Base-by-base conservation (phyloP, 2,888 invertebrate genomes). In the Papilio elwesi region DNA sequence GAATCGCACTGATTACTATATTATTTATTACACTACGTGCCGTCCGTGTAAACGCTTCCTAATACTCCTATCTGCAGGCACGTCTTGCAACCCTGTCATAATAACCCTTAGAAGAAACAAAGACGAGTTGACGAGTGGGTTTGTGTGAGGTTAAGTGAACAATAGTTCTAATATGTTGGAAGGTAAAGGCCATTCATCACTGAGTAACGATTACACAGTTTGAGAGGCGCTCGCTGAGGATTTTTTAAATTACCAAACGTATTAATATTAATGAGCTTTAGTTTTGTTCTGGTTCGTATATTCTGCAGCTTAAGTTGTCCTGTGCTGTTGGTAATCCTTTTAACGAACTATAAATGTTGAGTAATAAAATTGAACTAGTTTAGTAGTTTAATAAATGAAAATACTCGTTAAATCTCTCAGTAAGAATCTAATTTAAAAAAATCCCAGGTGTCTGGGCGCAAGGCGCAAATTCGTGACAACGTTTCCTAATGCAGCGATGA, bases 11-110 rank as follows among this genome's bases (percentile, higher is more conserved):
- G 93, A 93, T 93, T 93, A 93, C 92, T 93, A 90, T 90, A 92
- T 93, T 92, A 93, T 93, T 93, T 93, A 93, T 93, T 93, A 91
- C 92, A 79, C 87, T 93, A 93, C 93, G 93, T 93, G 93, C 91
- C 89, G 85, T 87, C 85, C 88, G 90, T 93, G 91, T 93, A 92
- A 93, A 93, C 93, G 93, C 90, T 90, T 88, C 91, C 88, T 92
- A 93, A 93, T 93, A 91, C 90, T 87, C 82, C 85, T 85, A 88
- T 88, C 88, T 88, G 81, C 83, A 80, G 77, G 75, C 63, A 74
- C 82, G 82, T 88, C 90, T 90, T 90, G 80, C 81, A 88, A 90
- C 92, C 84, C 79, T 90, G 75, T 83, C 88, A 43, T 52, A 83
- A 64, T 83, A 77, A 82, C 43, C n/a, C 38, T n/a, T 53, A 13